A percentile compares a stretch with the other conserved stretches of the same genome.
Conservation (phyloP, 2,888 invertebrate genomes). For the Acleris holmiana region DNA sequence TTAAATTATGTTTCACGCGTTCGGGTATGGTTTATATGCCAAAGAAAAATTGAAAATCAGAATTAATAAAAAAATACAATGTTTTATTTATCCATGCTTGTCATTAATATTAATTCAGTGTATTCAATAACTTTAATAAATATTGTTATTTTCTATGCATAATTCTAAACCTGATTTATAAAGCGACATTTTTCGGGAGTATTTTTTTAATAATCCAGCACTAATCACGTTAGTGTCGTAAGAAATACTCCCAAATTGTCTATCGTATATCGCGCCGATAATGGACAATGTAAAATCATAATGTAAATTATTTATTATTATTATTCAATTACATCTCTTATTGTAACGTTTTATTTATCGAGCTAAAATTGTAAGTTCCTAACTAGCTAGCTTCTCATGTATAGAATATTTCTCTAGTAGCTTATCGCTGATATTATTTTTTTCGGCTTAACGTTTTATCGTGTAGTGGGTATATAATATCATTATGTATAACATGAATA, state of each 20-base stretch:
- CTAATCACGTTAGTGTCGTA: slow-evolving; percentile 49
- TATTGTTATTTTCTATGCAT: slow-evolving; percentile 76
- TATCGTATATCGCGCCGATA: slow-evolving; percentile 50
- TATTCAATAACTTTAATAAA: slow-evolving; percentile 62
- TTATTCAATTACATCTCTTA: slow-evolving; percentile 61
- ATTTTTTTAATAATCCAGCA: slow-evolving; percentile 60
- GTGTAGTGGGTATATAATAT: slow-evolving; percentile 56
- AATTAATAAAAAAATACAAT: slow-evolving; percentile 61
- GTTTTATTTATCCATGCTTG: slow-evolving; percentile 61
- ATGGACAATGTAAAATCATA: slow-evolving; percentile 68
- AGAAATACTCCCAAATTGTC: slow-evolving; percentile 77
- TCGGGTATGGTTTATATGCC: slow-evolving; percentile 73
- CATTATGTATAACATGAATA: slow-evolving; percentile 52
- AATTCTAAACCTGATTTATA: slow-evolving; percentile 68
- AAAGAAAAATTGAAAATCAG: slow-evolving; percentile 72
- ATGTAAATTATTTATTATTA: slow-evolving; percentile 80
- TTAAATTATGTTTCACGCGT: slow-evolving; percentile 61
- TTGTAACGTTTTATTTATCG: slow-evolving; percentile 75
- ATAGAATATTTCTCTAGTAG: slow-evolving; percentile 59
- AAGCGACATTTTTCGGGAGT: slow-evolving; percentile 70
- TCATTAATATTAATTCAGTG: slow-evolving; percentile 67
- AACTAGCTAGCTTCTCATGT: slow-evolving; percentile 79
- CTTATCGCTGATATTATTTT: slow-evolving; percentile 60
- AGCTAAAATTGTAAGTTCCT: slow-evolving; percentile 82
- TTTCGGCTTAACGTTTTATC: slow-evolving; percentile 58